These are phyloP conservation scores for Lateolabrax maculatus DNA, from an alignment of 2,797 vertebrate species.

Conservation along the genomic window DNA sequence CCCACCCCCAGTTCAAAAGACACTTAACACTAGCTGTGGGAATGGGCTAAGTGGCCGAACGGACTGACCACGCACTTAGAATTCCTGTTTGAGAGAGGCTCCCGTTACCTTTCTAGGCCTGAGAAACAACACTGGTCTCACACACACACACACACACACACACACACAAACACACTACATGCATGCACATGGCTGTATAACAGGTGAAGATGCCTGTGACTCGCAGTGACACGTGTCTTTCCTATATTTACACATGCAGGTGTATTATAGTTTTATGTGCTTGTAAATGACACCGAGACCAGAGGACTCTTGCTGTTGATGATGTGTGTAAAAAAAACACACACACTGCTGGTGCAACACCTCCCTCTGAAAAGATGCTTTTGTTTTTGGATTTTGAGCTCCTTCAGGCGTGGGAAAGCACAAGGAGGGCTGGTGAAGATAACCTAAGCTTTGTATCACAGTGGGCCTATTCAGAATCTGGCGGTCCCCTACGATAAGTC, in stretches of 20 bases:
- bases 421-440: not conserved
- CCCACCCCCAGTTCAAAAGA: constrained; percentile 26
- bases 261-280: constrained; percentile 3
- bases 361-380: not conserved
- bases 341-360: not conserved
- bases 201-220: constrained; percentile 48
- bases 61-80: constrained; percentile 67
- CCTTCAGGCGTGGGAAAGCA: not conserved
- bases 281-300: constrained; percentile 4
- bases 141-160: constrained; percentile 6
- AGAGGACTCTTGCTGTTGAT: not conserved
- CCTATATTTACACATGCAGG: constrained; percentile 28
- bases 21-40: constrained; percentile 67
- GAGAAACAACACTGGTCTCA: constrained; percentile 8
- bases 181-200: constrained; percentile 23
- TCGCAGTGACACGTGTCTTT: constrained; percentile 7
- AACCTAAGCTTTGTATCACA: not conserved
- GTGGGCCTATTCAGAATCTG: not conserved
- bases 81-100: constrained; percentile 64
- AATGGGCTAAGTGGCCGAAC: constrained; percentile 66
- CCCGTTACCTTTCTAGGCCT: constrained; percentile 60
- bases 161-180: constrained; percentile 6
- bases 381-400: not conserved
- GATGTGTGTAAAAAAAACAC: constrained; percentile 1
- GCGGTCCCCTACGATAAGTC: not conserved